A percentile compares a stretch with the other conserved stretches of the same genome.
Conservation (phyloP, 2,888 invertebrate genomes). For the Cordilura impudica region DNA sequence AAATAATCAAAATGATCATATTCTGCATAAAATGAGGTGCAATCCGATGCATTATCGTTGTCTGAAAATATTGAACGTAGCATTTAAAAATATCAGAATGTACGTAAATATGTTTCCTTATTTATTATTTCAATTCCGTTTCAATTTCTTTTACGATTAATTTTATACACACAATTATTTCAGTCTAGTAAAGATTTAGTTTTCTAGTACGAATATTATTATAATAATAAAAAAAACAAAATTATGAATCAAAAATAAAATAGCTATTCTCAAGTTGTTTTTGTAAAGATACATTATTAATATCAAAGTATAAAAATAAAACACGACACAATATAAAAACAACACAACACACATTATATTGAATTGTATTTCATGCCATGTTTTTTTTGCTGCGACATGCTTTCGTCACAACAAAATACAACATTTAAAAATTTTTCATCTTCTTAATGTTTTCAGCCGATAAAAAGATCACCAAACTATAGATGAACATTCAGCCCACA, state of each 20-base stretch:
- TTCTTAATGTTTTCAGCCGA: background rate
- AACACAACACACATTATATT: slow-evolving; percentile 17
- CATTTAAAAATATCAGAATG: slow-evolving; percentile 54
- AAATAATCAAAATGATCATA: slow-evolving; percentile 89
- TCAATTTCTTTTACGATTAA: slow-evolving; percentile 26
- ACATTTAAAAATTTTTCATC: background rate
- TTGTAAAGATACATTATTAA: background rate
- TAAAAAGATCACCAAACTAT: background rate
- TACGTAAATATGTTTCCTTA: slow-evolving; percentile 51
- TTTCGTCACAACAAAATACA: background rate
- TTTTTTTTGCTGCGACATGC: background rate
- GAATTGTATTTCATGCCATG: background rate
- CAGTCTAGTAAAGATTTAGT: slow-evolving; percentile 17
- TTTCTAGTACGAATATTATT: slow-evolving; percentile 3
- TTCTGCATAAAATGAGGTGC: slow-evolving; percentile 85
- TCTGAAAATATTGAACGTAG: slow-evolving; percentile 78
- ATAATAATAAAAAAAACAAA: background rate
- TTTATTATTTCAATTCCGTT: slow-evolving; percentile 65
- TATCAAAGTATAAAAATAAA: slow-evolving; percentile 28
- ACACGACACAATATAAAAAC: slow-evolving; percentile 22
- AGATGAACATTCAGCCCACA: background rate
- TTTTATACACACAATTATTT: slow-evolving; percentile 2
- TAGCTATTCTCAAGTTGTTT: background rate
- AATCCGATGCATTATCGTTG: slow-evolving; percentile 80
- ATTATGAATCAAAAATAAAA: slow-evolving; percentile 1